Percentiles rank a stretch among this genome's conserved stretches.
These are phyloP conservation scores for Diuraphis noxia DNA, from an alignment of 1,140 invertebrate species.

Conservation along the genomic window DNA sequence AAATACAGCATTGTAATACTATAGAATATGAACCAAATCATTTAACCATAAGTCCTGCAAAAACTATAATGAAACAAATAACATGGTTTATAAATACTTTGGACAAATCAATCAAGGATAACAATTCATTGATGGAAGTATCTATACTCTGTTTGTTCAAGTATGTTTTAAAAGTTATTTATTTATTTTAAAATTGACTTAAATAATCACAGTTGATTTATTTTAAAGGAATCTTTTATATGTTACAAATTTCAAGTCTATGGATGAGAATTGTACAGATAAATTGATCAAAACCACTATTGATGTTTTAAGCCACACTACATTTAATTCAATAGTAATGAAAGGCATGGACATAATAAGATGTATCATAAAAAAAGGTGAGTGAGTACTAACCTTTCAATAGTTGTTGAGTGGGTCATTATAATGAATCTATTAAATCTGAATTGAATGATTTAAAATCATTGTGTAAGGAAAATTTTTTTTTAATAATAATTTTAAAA, in stretches of 20 bases:
- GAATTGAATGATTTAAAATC: too few species aligned
- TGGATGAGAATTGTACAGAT: neutral
- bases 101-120: neutral
- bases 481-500: too few species aligned
- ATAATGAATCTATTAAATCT: too few species aligned
- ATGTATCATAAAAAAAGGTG: slow-evolving; percentile 27
- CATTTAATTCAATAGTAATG: slow-evolving; percentile 17
- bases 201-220: neutral
- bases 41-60: neutral
- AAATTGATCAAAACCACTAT: slow-evolving; percentile 21
- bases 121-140: slow-evolving; percentile 18
- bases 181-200: neutral
- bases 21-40: slow-evolving; percentile 25
- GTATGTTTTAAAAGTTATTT: neutral
- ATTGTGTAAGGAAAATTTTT: too few species aligned
- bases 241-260: slow-evolving; percentile 22
- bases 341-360: slow-evolving; percentile 17
- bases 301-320: slow-evolving; percentile 18
- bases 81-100: slow-evolving; percentile 37
- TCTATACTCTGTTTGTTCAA: slow-evolving; percentile 43
- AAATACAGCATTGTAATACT: neutral
- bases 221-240: slow-evolving; percentile 35
- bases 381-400: too few species aligned
- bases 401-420: too few species aligned
- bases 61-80: neutral